Evolutionary conservation across 2,113 vertebrate genomes (phyloP).

Genomic region (Leptobrachium leishanense): DNA sequence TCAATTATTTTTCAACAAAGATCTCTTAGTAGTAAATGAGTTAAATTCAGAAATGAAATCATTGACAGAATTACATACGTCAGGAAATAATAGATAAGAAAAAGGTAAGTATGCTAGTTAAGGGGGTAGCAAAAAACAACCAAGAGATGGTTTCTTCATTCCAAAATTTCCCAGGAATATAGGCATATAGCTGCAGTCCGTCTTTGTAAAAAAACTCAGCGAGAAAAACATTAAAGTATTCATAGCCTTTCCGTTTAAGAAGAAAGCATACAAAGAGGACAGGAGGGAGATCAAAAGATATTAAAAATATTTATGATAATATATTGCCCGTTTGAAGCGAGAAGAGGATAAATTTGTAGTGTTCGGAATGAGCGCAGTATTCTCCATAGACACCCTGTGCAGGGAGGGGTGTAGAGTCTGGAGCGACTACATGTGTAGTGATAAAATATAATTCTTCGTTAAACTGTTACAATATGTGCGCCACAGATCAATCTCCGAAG

Average conservation of each 20-base stretch:
- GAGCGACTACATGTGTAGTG: not conserved
- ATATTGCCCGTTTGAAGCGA: not conserved
- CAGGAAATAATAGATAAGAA: too few relatives aligned
- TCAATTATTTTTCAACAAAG: too few relatives aligned
- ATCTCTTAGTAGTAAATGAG: too few relatives aligned
- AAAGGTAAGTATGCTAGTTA: too few relatives aligned
- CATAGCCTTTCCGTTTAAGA: not conserved
- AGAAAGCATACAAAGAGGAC: constrained; percentile 1
- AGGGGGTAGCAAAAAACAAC: too few relatives aligned
- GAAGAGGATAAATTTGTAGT: not conserved
- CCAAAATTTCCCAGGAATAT: not conserved
- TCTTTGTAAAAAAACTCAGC: not conserved
- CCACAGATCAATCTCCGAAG: not conserved
- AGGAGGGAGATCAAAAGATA: constrained; percentile 5
- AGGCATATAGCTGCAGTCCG: not conserved
- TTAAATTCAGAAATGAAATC: too few relatives aligned
- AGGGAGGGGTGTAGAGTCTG: not conserved
- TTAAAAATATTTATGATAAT: constrained; percentile 7
- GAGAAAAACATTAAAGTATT: not conserved
- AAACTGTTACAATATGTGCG: not conserved
- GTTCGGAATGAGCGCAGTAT: not conserved
- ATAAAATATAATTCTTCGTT: not conserved
- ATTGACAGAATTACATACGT: too few relatives aligned
- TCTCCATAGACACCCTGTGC: not conserved
- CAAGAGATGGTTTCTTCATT: not conserved